Base-by-base conservation (phyloP, 2,888 invertebrate species). In the Argynnis bischoffii region DNA sequence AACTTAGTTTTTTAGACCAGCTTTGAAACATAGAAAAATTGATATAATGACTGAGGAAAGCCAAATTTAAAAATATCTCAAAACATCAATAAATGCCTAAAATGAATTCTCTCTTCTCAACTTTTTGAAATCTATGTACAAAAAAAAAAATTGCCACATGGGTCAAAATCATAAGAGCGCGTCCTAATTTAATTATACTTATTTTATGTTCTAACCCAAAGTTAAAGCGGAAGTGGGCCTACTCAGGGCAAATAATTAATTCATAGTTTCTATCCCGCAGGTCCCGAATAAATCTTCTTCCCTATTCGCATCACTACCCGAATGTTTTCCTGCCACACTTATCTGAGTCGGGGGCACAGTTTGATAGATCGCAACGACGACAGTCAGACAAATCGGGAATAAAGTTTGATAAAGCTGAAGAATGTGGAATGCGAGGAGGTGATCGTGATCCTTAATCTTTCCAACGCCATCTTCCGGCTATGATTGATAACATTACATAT, bases 401-500 rank as follows among this genome's bases (percentile, higher is more conserved):
- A 75, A 85, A 77, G 78, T 79, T 81, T 74, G 82, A 87, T 81
- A 81, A 78, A 84, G 78, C 76, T 74, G 69, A 73, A 77, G 82
- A 83, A 86, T 81, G 80, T 79, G 75, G 76, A 84, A 82, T 79
- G 79, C 55, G 78, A 79, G 81, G 81, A 79, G 35, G 82, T 78
- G 77, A 85, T 78, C 67, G 77, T 35, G 64, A 55, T 57, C 69
- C 66, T 80, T 76, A 79, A 80, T 84, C 81, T 79, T 80, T 79
- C 80, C 80, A 78, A 78, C 77, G 69, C 71, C 77, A 75, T 77
- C 72, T 76, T 74, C 76, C 76, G 72, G 67, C 73, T 77, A 80
- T 86, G 85, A 87, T 82, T 73, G 81, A 85, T 83, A 80, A 74
- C 74, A 79, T 81, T 80, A 84, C 84, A 88, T 87, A 83, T 87